These are phyloP conservation scores for Rhamnusium bicolor DNA, from an alignment of 2,888 invertebrate species.

Conservation along the genomic window DNA sequence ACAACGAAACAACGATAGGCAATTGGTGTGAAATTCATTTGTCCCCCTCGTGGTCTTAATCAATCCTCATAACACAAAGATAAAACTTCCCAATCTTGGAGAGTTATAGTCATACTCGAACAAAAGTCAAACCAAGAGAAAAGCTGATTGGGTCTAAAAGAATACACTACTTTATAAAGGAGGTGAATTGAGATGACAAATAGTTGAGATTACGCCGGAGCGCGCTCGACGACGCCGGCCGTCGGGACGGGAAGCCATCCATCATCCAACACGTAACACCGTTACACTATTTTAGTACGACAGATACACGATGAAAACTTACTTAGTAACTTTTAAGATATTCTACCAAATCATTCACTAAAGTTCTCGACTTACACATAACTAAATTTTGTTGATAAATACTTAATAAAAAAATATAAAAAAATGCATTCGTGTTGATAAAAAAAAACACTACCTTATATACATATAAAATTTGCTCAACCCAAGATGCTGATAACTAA, in stretches of 20 bases:
- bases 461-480: too few relatives aligned
- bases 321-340: background rate
- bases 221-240: slow-evolving; percentile 66
- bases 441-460: too few relatives aligned
- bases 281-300: slow-evolving; percentile 47
- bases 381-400: too few relatives aligned
- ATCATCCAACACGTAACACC: slow-evolving; percentile 62
- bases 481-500: too few relatives aligned
- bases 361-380: background rate
- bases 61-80: slow-evolving; percentile 70
- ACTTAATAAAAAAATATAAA: too few relatives aligned
- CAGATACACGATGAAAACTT: slow-evolving; percentile 36
- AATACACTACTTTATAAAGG: slow-evolving; percentile 69
- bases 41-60: slow-evolving; percentile 67
- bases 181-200: slow-evolving; percentile 70
- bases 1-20: slow-evolving; percentile 67
- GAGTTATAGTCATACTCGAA: slow-evolving; percentile 66
- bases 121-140: slow-evolving; percentile 66
- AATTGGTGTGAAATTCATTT: slow-evolving; percentile 71
- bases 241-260: slow-evolving; percentile 68
- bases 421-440: too few relatives aligned
- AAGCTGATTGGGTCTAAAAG: slow-evolving; percentile 69
- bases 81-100: slow-evolving; percentile 67
- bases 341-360: background rate
- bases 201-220: slow-evolving; percentile 67